A percentile compares a stretch with the other conserved stretches of the same genome.
phyloP scores from a whole-genome alignment of 2,797 vertebrate genomes.

The Hypotaenidia philippensis region DNA sequence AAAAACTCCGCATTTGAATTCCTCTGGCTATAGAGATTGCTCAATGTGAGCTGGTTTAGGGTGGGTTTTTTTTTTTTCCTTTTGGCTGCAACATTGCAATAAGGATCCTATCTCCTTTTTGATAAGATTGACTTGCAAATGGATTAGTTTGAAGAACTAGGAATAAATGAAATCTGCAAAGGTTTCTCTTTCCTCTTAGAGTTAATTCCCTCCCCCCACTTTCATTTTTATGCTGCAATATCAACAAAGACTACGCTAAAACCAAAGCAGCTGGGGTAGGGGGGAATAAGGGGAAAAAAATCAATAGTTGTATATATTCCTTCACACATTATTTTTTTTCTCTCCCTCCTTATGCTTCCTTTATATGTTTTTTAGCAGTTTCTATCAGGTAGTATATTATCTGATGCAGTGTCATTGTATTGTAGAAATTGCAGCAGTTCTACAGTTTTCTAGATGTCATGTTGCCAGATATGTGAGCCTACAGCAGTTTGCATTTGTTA shows the following conservation, averaged over 20 bases:
- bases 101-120: background rate
- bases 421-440: conserved; percentile 37
- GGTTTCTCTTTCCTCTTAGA: conserved; percentile 17
- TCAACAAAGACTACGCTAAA: conserved; percentile 28
- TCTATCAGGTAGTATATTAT: conserved; percentile 30
- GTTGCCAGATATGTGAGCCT: conserved; percentile 45
- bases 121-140: conserved; percentile 43
- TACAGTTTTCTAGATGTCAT: conserved; percentile 53
- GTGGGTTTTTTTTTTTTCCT: background rate
- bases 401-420: conserved; percentile 43
- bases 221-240: conserved; percentile 21
- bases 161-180: conserved; percentile 44
- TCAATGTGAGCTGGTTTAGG: background rate
- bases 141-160: conserved; percentile 33
- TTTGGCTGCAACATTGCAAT: background rate
- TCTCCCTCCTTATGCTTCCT: background rate
- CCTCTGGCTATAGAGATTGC: background rate
- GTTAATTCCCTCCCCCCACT: background rate
- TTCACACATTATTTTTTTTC: background rate
- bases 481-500: conserved; percentile 69
- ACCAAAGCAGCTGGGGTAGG: background rate
- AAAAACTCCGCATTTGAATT: background rate
- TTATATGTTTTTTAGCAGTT: conserved; percentile 7
- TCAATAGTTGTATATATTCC: background rate
- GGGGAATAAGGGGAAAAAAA: background rate